A percentile compares a stretch with the other conserved stretches of the same genome.
Evolutionary conservation across 1,140 invertebrate species (phyloP).

Genomic region (Drosophila simulans): DNA sequence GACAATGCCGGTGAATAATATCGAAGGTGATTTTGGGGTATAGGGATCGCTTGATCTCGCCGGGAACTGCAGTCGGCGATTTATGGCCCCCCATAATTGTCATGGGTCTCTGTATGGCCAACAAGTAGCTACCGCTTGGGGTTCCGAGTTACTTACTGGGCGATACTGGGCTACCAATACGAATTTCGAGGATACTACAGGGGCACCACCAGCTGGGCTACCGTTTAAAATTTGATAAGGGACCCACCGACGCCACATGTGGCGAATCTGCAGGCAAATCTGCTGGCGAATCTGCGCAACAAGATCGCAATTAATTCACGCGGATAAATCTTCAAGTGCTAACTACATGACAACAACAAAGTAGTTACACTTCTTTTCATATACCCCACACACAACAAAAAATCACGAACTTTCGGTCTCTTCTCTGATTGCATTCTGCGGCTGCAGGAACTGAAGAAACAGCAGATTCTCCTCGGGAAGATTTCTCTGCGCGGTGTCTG

Average conservation of each 20-base stretch:
- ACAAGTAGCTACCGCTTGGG: conserved; percentile 63
- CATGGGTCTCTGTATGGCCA: conserved; percentile 76
- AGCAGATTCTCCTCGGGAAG: background rate
- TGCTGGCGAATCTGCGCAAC: conserved; percentile 61
- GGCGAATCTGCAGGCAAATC: conserved; percentile 22
- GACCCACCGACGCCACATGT: conserved; percentile 70
- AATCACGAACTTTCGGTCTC: conserved; percentile 44
- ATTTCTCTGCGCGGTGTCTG: conserved; percentile 18
- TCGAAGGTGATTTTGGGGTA: conserved; percentile 19
- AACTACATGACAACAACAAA: conserved; percentile 85
- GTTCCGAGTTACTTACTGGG: background rate
- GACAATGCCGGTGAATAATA: conserved; percentile 73
- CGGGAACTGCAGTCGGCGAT: conserved; percentile 57
- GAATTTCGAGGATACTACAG: background rate
- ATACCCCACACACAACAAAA: conserved; percentile 36
- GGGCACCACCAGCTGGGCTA: conserved; percentile 72
- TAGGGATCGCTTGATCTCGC: conserved; percentile 61
- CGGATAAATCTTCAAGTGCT: conserved; percentile 85
- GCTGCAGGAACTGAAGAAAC: conserved; percentile 10
- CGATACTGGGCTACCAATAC: conserved; percentile 1
- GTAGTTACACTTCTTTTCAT: conserved; percentile 71
- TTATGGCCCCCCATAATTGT: conserved; percentile 82
- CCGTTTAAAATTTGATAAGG: conserved; percentile 80
- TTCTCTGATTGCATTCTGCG: conserved; percentile 80
- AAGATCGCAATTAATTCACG: conserved; percentile 84